phyloP scores from a whole-genome alignment of 2,888 invertebrate genomes.

The Cantharis rustica region DNA sequence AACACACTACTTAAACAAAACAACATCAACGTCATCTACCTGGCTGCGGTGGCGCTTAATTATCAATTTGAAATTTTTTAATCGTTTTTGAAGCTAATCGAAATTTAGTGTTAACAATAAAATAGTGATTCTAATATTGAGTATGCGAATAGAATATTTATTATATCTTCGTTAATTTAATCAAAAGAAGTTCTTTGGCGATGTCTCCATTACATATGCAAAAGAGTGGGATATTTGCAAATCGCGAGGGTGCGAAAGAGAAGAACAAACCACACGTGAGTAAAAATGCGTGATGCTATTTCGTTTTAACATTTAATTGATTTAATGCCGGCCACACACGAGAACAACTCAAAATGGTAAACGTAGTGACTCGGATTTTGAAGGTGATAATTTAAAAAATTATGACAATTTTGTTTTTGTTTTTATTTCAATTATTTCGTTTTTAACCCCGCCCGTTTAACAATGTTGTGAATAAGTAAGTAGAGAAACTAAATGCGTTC shows the following conservation, averaged over 20 bases:
- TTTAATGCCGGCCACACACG: background rate
- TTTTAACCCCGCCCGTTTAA: too few species aligned
- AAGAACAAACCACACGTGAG: background rate
- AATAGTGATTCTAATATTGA: background rate
- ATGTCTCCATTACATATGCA: background rate
- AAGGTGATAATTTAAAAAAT: too few species aligned
- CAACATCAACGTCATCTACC: background rate
- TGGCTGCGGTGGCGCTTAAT: background rate
- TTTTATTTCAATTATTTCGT: too few species aligned
- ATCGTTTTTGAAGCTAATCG: background rate
- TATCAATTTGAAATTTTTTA: background rate
- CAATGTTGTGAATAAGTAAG: too few species aligned
- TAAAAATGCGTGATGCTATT: background rate
- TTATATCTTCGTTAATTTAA: background rate
- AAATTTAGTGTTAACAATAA: background rate
- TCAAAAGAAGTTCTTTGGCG: background rate
- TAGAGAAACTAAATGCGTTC: too few species aligned
- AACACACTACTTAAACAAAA: slow-evolving; percentile 34
- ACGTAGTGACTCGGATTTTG: too few species aligned
- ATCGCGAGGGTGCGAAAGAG: background rate
- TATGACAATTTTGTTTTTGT: too few species aligned
- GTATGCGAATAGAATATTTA: background rate
- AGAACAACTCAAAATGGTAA: too few species aligned
- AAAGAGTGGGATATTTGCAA: background rate
- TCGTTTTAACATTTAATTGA: background rate